These are phyloP conservation scores for Callyntrura sp. DNA, from an alignment of 2,888 invertebrate genomes.

Conservation along the genomic window DNA sequence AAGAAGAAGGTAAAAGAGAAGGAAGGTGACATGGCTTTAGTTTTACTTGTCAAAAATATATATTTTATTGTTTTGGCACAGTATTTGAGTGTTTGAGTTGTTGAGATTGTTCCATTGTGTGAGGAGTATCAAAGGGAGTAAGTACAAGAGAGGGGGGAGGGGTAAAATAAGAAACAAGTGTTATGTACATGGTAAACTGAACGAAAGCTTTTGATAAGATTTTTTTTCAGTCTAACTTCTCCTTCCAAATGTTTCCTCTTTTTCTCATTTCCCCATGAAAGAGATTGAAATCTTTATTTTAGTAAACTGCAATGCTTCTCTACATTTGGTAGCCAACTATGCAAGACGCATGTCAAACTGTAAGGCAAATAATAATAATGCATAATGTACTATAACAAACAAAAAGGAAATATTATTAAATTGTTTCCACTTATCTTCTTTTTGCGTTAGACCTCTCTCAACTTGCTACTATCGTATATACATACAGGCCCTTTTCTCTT, in stretches of 20 bases:
- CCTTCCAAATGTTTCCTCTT: constrained; percentile 13
- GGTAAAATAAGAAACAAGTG: neutral
- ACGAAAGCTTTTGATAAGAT: constrained; percentile 9
- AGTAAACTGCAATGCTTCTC: constrained; percentile 50
- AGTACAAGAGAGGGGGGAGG: neutral
- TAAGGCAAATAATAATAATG: constrained; percentile 29
- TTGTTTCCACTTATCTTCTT: constrained; percentile 53
- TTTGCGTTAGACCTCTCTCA: neutral
- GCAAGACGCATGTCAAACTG: constrained; percentile 11
- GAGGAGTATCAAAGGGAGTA: neutral
- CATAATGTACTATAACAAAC: constrained; percentile 42
- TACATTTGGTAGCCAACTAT: neutral
- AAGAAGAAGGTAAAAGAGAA: constrained; percentile 1
- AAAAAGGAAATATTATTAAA: constrained; percentile 56
- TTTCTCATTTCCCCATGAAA: constrained; percentile 32
- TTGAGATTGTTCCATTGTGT: constrained; percentile 46
- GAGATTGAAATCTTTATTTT: constrained; percentile 55
- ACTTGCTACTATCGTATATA: neutral
- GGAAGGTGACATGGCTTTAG: constrained; percentile 42
- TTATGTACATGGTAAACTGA: neutral
- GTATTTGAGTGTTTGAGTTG: constrained; percentile 34
- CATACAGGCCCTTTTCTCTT: neutral
- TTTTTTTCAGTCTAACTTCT: neutral
- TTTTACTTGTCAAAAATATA: constrained; percentile 51
- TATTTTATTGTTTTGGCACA: constrained; percentile 43